Conservation (phyloP, 2,113 vertebrate species). For the Plecotus auritus region DNA sequence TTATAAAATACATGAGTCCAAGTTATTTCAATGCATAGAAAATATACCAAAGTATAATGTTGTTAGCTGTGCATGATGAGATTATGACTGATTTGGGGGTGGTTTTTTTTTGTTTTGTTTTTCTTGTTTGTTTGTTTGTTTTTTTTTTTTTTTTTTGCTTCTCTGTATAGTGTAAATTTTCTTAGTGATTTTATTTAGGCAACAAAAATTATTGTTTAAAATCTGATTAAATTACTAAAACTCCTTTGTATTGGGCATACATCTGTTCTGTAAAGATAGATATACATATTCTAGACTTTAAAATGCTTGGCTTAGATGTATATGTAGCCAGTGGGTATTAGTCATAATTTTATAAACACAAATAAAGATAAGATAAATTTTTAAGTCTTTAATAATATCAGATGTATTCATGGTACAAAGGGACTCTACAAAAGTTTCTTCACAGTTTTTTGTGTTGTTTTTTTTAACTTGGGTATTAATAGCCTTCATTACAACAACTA, state of each 20-base stretch:
- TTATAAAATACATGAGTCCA: neutral
- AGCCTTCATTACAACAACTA: neutral
- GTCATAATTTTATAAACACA: constrained; percentile 2
- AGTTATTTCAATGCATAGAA: neutral
- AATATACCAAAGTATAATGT: neutral
- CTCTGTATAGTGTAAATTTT: neutral
- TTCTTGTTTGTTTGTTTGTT: no score
- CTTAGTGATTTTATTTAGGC: neutral
- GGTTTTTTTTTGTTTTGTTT: neutral
- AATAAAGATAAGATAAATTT: neutral
- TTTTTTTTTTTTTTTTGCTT: neutral
- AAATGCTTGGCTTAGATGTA: neutral
- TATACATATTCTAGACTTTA: neutral
- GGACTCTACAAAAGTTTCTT: neutral
- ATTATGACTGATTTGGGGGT: neutral
- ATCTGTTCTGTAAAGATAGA: neutral
- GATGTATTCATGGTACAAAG: neutral
- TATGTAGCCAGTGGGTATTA: neutral
- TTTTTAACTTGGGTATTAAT: neutral
- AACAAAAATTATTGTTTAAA: neutral
- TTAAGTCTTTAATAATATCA: neutral
- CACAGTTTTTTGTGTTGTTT: neutral
- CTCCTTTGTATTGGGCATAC: neutral
- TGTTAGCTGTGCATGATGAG: neutral
- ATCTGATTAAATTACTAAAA: neutral